A percentile compares a stretch with the other conserved stretches of the same genome.
Conservation (phyloP, 2,797 vertebrate species). For the Hippopotamyrus pictus region DNA sequence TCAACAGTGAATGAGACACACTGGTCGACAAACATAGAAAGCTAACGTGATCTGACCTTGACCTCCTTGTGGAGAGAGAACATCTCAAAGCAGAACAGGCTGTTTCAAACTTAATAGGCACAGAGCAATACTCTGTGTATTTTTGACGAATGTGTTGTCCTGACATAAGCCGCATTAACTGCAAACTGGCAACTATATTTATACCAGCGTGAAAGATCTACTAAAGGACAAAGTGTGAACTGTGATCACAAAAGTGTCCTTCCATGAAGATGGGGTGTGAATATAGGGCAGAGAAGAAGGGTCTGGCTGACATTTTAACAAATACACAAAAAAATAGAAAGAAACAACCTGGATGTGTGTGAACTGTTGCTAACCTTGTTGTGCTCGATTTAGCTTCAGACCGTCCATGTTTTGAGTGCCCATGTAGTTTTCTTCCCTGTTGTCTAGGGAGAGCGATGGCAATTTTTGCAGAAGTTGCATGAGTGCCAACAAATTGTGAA, state of each 20-base stretch:
- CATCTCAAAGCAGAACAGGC: background rate
- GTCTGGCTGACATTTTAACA: slow-evolving; percentile 1
- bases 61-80: background rate
- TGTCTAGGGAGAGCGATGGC: background rate
- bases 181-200: background rate
- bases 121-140: background rate
- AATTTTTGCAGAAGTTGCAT: background rate
- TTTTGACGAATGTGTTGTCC: background rate
- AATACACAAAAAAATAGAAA: background rate
- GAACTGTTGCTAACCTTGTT: background rate
- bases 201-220: background rate
- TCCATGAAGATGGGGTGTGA: background rate
- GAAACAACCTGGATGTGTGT: background rate
- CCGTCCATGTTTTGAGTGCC: background rate
- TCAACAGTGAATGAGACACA: background rate
- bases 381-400: background rate
- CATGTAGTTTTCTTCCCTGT: background rate
- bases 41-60: background rate
- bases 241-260: background rate
- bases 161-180: background rate
- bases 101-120: background rate
- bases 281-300: background rate
- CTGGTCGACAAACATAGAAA: background rate
- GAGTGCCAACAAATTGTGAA: background rate
- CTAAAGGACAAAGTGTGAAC: slow-evolving; percentile 1